Conservation (phyloP, 2,113 vertebrate species). For the Geococcyx californianus region DNA sequence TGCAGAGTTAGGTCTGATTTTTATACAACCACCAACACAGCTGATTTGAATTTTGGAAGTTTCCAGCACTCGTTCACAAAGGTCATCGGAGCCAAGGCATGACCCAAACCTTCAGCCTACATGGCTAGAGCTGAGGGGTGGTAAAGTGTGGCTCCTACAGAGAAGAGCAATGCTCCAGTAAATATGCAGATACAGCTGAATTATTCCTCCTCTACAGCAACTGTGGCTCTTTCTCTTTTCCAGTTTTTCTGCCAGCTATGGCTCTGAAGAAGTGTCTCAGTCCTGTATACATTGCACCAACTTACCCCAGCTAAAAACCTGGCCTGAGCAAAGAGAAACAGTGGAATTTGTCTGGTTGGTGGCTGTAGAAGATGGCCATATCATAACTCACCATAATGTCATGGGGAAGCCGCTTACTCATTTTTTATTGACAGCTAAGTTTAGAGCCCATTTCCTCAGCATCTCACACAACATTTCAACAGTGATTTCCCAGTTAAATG, state of each 20-base stretch:
- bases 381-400: neutral
- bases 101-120: neutral
- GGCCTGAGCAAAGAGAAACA: neutral
- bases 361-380: neutral
- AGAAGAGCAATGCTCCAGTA: neutral
- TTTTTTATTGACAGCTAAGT: neutral
- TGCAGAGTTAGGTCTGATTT: neutral
- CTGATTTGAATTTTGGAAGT: neutral
- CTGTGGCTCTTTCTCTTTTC: neutral
- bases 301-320: neutral
- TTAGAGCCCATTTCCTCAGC: neutral
- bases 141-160: neutral
- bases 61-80: neutral
- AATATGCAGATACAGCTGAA: neutral
- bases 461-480: neutral
- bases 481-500: neutral
- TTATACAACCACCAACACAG: neutral
- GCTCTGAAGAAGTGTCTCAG: neutral
- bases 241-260: neutral
- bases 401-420: neutral
- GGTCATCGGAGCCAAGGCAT: neutral
- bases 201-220: neutral
- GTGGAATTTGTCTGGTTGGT: neutral
- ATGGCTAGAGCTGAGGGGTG: rapidly evolving
- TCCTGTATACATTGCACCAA: neutral